Evolutionary conservation across 2,113 vertebrate genomes (phyloP), one percentile per base, ranked within the genome.

Genomic region (Nannospalax galili): DNA sequence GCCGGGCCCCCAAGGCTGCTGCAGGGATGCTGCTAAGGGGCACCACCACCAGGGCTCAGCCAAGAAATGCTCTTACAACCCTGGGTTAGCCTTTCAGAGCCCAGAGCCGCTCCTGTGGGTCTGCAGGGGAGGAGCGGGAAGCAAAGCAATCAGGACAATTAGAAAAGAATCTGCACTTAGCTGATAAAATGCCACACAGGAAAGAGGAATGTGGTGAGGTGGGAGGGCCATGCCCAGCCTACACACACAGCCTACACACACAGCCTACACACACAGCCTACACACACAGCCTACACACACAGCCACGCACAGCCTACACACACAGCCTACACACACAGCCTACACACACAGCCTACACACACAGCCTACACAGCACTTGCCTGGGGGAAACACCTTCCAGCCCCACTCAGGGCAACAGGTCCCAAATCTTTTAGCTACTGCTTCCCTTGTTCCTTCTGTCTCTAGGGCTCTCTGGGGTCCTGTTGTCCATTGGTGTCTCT

Each of bases 211-310:
- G 28, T 64, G 45, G 16, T 75, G 64, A 74, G 12, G 0, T 7
- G 37, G 11, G 16, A 19, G 2, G 58, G 2, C 17, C 20, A 90
- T 78, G 40, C 30, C 79, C 37, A 32, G 82, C 58, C 8, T 15
- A 52, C 96, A 89, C 12, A 0, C 67, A 0, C 82, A 0, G 2
- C 0, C 8, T 12, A 73, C 84, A 30, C 35, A 0, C 3, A 48
- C 0, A 0, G 2, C 0, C 8, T 15, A 52, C 96, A 89, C 12
- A 0, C 67, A 0, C 82, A 0, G 2, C 0, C 8, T 12, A 73
- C n/a, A n/a, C n/a, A n/a, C 96, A 88, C 11, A 0, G 70, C 95
- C n/a, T n/a, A n/a, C n/a, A n/a, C n/a, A n/a, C n/a, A n/a, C n/a
- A n/a, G n/a, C n/a, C n/a, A 30, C 35, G 0, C 3, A 48, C 0